These are phyloP conservation scores for Adineta ricciae DNA, from an alignment of 2,888 invertebrate genomes.

Conservation along the genomic window DNA sequence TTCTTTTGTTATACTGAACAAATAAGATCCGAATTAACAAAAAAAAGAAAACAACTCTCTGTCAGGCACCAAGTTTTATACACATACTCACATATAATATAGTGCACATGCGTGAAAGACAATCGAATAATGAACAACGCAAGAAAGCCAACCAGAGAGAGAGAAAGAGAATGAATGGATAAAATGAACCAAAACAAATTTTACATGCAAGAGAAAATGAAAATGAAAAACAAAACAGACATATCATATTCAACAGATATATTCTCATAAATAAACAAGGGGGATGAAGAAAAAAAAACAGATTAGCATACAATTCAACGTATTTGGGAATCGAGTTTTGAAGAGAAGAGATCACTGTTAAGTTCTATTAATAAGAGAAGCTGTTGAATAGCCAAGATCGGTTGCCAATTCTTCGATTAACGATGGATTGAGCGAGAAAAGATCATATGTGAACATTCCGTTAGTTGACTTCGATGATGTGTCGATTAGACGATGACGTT, in stretches of 20 bases:
- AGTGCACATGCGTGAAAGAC: not conserved
- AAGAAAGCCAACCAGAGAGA: not conserved
- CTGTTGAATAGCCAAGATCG: not conserved
- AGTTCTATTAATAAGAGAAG: not conserved
- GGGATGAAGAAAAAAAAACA: not conserved
- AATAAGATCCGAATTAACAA: not conserved
- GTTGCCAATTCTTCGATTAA: not conserved
- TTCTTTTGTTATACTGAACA: slow-evolving; percentile 8
- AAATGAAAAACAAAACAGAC: not conserved
- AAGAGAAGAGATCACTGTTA: not conserved
- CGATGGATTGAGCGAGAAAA: not conserved
- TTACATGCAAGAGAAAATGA: not conserved
- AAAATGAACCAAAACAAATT: not conserved
- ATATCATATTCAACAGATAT: slow-evolving; percentile 5
- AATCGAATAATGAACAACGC: not conserved
- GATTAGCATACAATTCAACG: not conserved
- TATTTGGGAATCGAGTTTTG: not conserved
- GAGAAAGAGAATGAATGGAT: not conserved
- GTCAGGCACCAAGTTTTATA: not conserved
- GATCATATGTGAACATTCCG: not conserved
- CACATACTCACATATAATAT: not conserved
- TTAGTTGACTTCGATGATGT: not conserved
- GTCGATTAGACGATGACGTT: not conserved
- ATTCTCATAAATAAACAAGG: not conserved
- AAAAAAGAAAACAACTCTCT: not conserved